Evolutionary conservation across 2,888 invertebrate genomes (phyloP), one percentile per base, ranked within the genome.

Genomic region (Dryobota labecula): DNA sequence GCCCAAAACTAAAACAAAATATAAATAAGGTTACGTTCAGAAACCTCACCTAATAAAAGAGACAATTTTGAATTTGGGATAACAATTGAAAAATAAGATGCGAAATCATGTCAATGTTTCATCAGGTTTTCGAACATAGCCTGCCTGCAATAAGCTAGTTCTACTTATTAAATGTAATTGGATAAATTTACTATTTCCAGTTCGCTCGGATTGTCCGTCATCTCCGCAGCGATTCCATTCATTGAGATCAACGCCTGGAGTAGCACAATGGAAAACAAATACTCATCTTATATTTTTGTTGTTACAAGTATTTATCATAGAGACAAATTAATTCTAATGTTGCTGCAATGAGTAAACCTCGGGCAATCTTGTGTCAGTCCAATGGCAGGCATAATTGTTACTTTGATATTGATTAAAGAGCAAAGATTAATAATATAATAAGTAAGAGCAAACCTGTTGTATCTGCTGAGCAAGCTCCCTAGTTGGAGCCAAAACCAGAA

Each of bases 391-490:
- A 68, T 70, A 75, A 30, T 86, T 86, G 77, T 77, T 60, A 41
- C 56, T 79, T 60, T 70, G 20, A 56, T 61, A 77, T 75, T 72
- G 57, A 45, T 68, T 33, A 67, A 56, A 41, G 58, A 68, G 38
- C 33, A 75, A 72, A 58, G 54, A 65, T 73, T 43, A 63, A 33
- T 62, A 60, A 49, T 61, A 69, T 65, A 36, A 64, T 53, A 66
- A 45, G 62, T 36, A 20, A 41, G 30, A 51, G 54, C 57, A 86
- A 89, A 98, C 98, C 95, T 98, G 97, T 92, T 99, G 98, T 84
- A 99, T 99, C 93, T 99, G 98, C 90, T 98, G 98, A 2, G 98
- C 98, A 60, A 98, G 94, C 92, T 98, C 98, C 88, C 98, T 96
- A 2, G 98, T 99, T 8, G 98, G 98, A 61, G 99, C 99, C 86